Evolutionary conservation across 92 coral and sea anemone genomes (phyloP).

Genomic region (Palythoa caribaeorum): DNA sequence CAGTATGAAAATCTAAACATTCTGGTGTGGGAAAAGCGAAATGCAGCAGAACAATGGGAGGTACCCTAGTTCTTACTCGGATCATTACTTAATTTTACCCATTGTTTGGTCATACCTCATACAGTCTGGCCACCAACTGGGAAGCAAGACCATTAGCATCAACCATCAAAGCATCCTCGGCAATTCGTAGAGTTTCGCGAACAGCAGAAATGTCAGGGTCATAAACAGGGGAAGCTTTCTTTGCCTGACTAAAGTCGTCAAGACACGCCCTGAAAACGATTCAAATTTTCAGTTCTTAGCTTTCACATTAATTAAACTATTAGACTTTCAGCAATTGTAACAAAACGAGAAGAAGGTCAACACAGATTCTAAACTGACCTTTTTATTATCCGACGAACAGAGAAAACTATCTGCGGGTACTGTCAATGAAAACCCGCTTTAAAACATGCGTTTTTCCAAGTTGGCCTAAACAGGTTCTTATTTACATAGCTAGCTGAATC

Average conservation of each 20-base stretch:
- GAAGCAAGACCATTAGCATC: conserved; percentile 73
- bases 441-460: too few species aligned
- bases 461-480: too few species aligned
- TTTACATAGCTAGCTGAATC: too few species aligned
- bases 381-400: too few species aligned
- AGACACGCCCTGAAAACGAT: conserved; percentile 63
- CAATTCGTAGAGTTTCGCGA: conserved; percentile 79
- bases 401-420: too few species aligned
- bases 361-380: too few species aligned
- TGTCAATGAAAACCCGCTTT: too few species aligned
- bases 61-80: too few species aligned
- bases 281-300: background rate
- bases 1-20: too few species aligned
- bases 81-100: too few species aligned
- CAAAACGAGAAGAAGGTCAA: background rate
- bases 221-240: conserved; percentile 37
- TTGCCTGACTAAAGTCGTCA: conserved; percentile 76
- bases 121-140: conserved; percentile 79
- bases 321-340: background rate
- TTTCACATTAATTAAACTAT: background rate
- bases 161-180: conserved; percentile 80
- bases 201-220: conserved; percentile 83
- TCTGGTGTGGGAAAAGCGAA: too few species aligned
- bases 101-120: conserved; percentile 57
- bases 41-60: too few species aligned